Evolutionary conservation across 2,888 invertebrate genomes (phyloP), one percentile per base, ranked within the genome.

Genomic region (Drosophila vallismaia): DNA sequence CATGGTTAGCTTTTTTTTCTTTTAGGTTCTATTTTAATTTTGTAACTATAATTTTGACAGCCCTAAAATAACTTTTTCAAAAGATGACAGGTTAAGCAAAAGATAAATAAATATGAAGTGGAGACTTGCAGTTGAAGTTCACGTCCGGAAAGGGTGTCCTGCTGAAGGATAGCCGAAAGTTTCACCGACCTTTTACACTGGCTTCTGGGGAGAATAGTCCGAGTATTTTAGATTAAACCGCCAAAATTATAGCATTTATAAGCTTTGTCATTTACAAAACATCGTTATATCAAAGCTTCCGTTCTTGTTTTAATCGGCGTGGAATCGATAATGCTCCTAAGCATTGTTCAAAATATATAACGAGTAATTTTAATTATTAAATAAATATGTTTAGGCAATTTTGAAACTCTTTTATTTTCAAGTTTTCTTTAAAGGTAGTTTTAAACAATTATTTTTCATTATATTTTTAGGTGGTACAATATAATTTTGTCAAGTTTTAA

Each of bases 211-310:
- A 12, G 38, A 29, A 12, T 40, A 2, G 19, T 19, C 19, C 19
- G 19, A 19, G 2, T 12, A 29, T 4, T 12, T 29, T 4, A 33
- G 5, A 19, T 12, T 9, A 28, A 49, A 28, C n/a, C n/a, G 24
- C 19, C 10, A 8, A 57, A 60, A 12, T 38, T 12, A 46, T 42
- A 31, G 7, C 26, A 26, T n/a, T 24, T 4, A 24, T n/a, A 12
- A 36, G 12, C 4, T n/a, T 19, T 19, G 19, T 19, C 19, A 36
- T 36, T 36, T n/a, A 12, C 36, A 36, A 36, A n/a, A 5, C 45
- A 56, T 38, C 26, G 58, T 44, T 58, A 9, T 19, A 2, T 19
- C 2, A 19, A 2, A 19, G 19, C 53, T 58, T 58, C 10, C 2
- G 1, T 4, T 33, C 1, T 33, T 33, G 1, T 1, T 5, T 3